Conservation (phyloP, 2,888 invertebrate genomes). For the Lasioglossum leucozonium region DNA sequence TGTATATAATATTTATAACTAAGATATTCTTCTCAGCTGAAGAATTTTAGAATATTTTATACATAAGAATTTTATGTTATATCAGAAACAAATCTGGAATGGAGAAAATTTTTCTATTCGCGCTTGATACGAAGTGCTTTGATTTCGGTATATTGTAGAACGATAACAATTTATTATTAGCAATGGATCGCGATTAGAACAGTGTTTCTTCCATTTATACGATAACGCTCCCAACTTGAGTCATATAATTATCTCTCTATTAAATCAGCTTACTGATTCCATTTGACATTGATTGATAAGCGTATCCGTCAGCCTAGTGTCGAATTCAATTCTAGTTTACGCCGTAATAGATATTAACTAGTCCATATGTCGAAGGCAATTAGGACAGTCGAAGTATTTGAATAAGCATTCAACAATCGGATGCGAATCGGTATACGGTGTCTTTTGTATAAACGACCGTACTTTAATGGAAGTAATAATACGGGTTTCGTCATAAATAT, state of each 20-base stretch:
- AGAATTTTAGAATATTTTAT: no score
- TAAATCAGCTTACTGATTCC: slow-evolving; percentile 51
- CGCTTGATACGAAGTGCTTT: neutral
- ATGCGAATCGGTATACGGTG: neutral
- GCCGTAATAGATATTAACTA: slow-evolving; percentile 38
- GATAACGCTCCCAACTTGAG: slow-evolving; percentile 19
- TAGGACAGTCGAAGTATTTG: slow-evolving; percentile 22
- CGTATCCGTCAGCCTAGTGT: slow-evolving; percentile 16
- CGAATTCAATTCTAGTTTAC: slow-evolving; percentile 36
- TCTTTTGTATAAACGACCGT: neutral
- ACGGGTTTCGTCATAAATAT: neutral
- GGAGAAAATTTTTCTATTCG: no score
- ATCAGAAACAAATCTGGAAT: no score
- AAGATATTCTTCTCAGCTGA: no score
- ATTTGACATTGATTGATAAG: slow-evolving; percentile 50
- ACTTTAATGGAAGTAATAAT: neutral
- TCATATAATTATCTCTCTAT: slow-evolving; percentile 44
- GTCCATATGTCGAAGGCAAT: slow-evolving; percentile 39
- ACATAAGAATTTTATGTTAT: no score
- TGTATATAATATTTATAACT: no score
- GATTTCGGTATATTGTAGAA: neutral
- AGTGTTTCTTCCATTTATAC: neutral
- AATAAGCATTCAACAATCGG: slow-evolving; percentile 7
- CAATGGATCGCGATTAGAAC: neutral
- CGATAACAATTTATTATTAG: neutral